phyloP scores from a whole-genome alignment of 2,113 vertebrate genomes.

The Petromus typicus region DNA sequence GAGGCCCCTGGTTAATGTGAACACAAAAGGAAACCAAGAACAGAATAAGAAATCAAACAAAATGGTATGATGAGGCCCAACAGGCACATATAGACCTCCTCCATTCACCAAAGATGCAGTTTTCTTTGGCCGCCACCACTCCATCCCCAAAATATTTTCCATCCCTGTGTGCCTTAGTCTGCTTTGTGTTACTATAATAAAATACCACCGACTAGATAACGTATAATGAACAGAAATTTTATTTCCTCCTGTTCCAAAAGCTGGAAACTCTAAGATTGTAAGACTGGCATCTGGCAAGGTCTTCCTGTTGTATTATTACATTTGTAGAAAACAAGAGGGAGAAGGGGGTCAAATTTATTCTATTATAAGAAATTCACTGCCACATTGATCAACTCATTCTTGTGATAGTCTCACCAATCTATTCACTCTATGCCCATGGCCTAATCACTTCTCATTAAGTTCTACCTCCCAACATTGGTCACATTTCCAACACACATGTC shows the following conservation, averaged over 20 bases:
- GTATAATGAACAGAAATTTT: not conserved
- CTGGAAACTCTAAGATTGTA: not conserved
- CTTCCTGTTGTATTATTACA: not conserved
- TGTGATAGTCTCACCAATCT: not conserved
- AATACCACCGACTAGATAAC: not conserved
- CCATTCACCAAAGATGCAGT: not conserved
- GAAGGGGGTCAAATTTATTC: not conserved
- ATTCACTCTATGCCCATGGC: not conserved
- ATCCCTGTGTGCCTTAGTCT: not conserved
- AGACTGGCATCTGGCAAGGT: not conserved
- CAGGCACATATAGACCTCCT: no score
- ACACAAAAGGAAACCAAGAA: not conserved
- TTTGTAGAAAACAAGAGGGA: not conserved
- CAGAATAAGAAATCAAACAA: not conserved
- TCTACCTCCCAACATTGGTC: not conserved
- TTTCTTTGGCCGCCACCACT: not conserved
- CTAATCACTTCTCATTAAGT: not conserved
- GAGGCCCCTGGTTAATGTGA: not conserved
- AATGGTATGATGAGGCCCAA: not conserved
- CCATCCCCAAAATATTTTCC: not conserved
- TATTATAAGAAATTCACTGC: not conserved
- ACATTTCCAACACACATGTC: not conserved
- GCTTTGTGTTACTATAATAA: not conserved
- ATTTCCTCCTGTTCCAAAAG: not conserved
- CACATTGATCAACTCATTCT: not conserved